Percentiles rank a stretch among this genome's conserved stretches.
Evolutionary conservation across 2,113 vertebrate genomes (phyloP).

Genomic region (Phylloscopus trochiloides): DNA sequence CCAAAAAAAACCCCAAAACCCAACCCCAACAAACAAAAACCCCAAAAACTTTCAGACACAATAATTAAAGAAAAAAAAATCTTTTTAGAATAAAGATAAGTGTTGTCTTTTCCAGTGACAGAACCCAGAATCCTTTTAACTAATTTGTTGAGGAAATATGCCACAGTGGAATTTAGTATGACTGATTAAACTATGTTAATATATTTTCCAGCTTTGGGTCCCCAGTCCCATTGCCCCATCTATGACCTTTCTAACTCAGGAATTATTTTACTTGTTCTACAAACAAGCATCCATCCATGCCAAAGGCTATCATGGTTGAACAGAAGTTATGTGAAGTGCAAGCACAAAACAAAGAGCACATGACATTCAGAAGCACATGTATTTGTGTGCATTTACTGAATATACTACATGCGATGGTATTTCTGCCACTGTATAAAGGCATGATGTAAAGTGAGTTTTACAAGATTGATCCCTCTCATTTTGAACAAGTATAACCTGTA

Average conservation of each 20-base stretch:
- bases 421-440: background rate
- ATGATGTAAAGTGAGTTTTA: background rate
- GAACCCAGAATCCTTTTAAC: slow-evolving; percentile 70
- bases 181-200: slow-evolving; percentile 77
- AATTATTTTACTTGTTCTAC: slow-evolving; percentile 51
- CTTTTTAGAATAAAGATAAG: slow-evolving; percentile 49
- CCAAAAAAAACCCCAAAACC: too few relatives aligned
- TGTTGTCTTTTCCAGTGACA: slow-evolving; percentile 67
- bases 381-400: background rate
- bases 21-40: background rate
- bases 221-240: slow-evolving; percentile 55
- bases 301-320: slow-evolving; percentile 12
- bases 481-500: background rate
- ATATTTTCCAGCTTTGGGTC: slow-evolving; percentile 67
- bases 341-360: background rate
- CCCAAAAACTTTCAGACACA: background rate
- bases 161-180: slow-evolving; percentile 78
- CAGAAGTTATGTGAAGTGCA: background rate
- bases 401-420: background rate
- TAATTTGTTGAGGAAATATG: slow-evolving; percentile 81
- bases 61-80: background rate
- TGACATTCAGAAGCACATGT: background rate
- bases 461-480: background rate
- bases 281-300: slow-evolving; percentile 52
- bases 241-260: slow-evolving; percentile 58